Evolutionary conservation across 2,797 vertebrate species (phyloP).

Genomic region (Xenops minutus): DNA sequence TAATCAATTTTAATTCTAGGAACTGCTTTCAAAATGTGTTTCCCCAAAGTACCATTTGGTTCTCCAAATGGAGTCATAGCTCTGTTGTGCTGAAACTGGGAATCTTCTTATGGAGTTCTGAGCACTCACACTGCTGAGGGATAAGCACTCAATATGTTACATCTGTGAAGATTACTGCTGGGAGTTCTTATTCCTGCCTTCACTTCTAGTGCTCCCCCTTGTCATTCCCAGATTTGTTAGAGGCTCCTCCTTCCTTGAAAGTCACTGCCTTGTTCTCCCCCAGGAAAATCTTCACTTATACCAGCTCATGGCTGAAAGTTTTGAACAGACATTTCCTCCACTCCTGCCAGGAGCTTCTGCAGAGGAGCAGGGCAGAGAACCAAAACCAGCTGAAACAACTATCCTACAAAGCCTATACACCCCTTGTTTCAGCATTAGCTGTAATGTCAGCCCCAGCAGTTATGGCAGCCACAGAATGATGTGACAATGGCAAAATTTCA

Average conservation of each 20-base stretch:
- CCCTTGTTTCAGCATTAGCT: not conserved
- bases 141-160: not conserved
- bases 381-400: not conserved
- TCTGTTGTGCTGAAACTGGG: not conserved
- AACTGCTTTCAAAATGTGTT: not conserved
- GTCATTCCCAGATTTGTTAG: not conserved
- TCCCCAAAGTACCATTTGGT: not conserved
- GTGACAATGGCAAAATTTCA: not conserved
- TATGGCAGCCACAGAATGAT: not conserved
- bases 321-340: not conserved
- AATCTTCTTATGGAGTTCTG: fast-evolving
- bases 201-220: not conserved
- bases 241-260: not conserved
- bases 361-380: not conserved
- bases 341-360: not conserved
- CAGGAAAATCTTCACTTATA: not conserved
- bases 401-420: not conserved
- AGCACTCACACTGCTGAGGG: not conserved
- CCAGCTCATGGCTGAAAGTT: not conserved
- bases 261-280: not conserved
- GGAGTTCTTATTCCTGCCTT: not conserved
- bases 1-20: not conserved
- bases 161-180: not conserved
- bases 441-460: not conserved
- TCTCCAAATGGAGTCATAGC: not conserved